These are phyloP conservation scores for Notarius quadriscutis DNA, from an alignment of 2,113 vertebrate species.

Conservation along the genomic window DNA sequence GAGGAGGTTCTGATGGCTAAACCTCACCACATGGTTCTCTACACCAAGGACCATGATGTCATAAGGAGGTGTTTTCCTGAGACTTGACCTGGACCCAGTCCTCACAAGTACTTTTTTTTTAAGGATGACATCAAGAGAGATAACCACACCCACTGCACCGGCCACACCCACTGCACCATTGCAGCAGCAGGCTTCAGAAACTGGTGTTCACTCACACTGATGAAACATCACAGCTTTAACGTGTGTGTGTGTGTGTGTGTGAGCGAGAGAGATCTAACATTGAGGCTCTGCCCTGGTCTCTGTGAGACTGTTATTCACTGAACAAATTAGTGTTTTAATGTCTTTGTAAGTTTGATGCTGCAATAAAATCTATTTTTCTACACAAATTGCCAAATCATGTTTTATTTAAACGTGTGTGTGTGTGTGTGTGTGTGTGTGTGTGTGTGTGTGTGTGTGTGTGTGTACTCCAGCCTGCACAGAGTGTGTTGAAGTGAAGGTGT, in stretches of 20 bases:
- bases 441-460: neutral
- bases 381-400: neutral
- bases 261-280: neutral
- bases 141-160: neutral
- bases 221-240: neutral
- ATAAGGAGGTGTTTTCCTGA: neutral
- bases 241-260: neutral
- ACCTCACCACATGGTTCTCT: neutral
- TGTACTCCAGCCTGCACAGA: neutral
- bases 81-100: neutral
- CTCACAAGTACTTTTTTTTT: neutral
- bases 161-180: neutral
- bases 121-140: neutral
- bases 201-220: neutral
- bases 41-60: neutral
- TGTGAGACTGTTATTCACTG: slow-evolving; percentile 30
- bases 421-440: too few relatives aligned
- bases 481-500: neutral
- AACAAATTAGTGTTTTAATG: neutral
- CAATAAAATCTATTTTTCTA: slow-evolving; percentile 49
- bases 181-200: neutral
- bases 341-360: slow-evolving; percentile 10
- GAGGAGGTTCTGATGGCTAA: neutral
- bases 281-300: slow-evolving; percentile 18
- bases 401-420: neutral